Evolutionary conservation across 2,113 vertebrate species (phyloP), one percentile per base, ranked within the genome.

Genomic region (Octodon degus): DNA sequence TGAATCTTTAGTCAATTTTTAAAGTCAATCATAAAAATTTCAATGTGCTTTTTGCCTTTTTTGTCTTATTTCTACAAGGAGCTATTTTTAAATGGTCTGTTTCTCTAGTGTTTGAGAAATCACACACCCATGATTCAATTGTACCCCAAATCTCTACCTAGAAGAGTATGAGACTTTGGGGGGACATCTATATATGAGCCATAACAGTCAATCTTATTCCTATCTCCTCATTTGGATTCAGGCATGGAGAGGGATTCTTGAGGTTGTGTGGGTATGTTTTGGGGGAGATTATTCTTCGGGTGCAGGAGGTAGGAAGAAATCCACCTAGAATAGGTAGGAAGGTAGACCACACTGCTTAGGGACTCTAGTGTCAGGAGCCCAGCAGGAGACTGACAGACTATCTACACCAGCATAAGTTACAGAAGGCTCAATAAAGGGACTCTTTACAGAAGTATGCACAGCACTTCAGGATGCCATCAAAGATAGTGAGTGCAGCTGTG

Each of bases 1-100:
- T 90, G 60, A 88, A 50, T 81, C 62, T 86, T 86, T 70, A 79
- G 27, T 77, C 60, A 92, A 24, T n/a, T 40, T 92, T 94, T 80
- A 65, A 90, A 81, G 43, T 90, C 79, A 94, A 58, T 92, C 72
- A 62, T 47, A 95, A 63, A 83, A 90, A 76, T 84, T 94, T 43
- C 74, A 77, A 5, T 94, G 20, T 88, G n/a, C 34, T 37, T 91
- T 89, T 96, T 77, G 34, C 43, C 34, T 88, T 80, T 90, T 93
- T 89, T 89, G 12, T 84, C 22, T 88, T 82, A 97, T 93, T 84
- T 94, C 55, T 91, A 85, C 19, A 76, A 95, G 94, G 43, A 58
- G 2, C 4, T 32, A 65, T 86, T 89, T 93, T 65, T 43, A 67
- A 43, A 93, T 55, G 13, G 27, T 17, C 43, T 7, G 50, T 50